Percentiles rank a stretch among this genome's conserved stretches.
phyloP scores from a whole-genome alignment of 2,113 vertebrate species.

The Rhodinocichla rosea region DNA sequence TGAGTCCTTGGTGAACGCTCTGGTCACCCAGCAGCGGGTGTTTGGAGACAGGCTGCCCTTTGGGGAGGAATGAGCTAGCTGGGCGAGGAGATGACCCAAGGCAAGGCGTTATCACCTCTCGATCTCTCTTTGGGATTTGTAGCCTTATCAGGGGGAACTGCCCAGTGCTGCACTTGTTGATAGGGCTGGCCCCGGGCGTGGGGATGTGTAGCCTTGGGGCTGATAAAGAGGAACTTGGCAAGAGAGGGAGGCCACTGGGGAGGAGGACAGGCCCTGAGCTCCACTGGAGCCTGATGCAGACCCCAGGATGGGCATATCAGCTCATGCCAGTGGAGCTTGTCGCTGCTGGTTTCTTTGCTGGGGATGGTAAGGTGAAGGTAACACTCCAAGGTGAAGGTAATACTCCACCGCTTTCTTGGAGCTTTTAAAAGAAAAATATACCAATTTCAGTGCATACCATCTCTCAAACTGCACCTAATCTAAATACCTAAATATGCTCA shows the following conservation, averaged over 20 bases:
- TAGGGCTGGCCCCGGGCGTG: not conserved
- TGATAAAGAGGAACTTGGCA: not conserved
- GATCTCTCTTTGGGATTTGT: conserved; percentile 13
- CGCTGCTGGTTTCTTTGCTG: fast-evolving
- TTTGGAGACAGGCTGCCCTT: not conserved
- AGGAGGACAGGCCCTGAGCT: not conserved
- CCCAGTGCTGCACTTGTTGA: not conserved
- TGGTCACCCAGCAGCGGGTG: not conserved
- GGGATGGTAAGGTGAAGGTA: not conserved
- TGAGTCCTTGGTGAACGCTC: not conserved
- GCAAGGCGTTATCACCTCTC: not conserved
- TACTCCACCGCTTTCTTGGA: not conserved
- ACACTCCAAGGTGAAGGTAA: not conserved
- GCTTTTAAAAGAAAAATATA: not conserved
- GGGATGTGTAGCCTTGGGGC: not conserved
- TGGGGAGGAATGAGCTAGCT: not conserved
- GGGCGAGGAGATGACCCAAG: not conserved
- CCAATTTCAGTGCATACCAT: not conserved
- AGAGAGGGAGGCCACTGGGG: not conserved
- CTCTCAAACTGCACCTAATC: not conserved
- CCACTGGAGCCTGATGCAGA: not conserved
- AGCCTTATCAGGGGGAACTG: not conserved
- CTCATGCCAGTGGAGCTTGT: not conserved
- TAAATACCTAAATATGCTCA: not conserved
- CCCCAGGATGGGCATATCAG: not conserved